A percentile compares a stretch with the other conserved stretches of the same genome.
These are phyloP conservation scores for Phylloscopus collybita DNA, from an alignment of 2,797 vertebrate species.

Conservation along the genomic window DNA sequence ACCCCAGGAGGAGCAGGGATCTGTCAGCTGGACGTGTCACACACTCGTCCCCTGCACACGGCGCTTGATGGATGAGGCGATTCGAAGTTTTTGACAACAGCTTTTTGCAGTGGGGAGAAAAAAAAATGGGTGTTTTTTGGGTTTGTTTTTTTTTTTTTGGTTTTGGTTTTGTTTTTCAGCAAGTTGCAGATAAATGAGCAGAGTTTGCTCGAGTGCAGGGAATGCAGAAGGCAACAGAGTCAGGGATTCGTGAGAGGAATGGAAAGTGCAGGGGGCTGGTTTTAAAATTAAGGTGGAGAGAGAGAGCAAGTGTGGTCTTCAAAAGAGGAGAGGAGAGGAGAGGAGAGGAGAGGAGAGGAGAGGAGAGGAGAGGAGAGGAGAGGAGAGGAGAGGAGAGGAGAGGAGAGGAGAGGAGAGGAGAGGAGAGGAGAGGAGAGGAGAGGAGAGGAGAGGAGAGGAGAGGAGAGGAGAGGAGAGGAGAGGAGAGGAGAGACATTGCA, in stretches of 20 bases:
- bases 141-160: too few species aligned
- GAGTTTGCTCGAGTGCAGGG: conserved; percentile 42
- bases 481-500: too few species aligned
- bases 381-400: background rate
- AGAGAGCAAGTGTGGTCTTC: background rate
- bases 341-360: background rate
- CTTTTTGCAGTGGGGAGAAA: conserved; percentile 29
- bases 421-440: too few species aligned
- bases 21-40: background rate
- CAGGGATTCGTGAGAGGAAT: conserved; percentile 43
- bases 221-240: background rate
- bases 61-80: conserved; percentile 60
- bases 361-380: background rate
- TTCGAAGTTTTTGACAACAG: conserved; percentile 56
- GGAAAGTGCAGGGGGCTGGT: background rate
- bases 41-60: fast-evolving
- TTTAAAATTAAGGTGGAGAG: background rate
- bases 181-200: conserved; percentile 63
- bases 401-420: background rate
- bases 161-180: background rate
- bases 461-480: background rate
- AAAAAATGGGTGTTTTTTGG: background rate
- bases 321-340: too few species aligned
- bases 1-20: background rate
- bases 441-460: background rate